Evolutionary conservation across 2,113 vertebrate genomes (phyloP).

Genomic region (Oreochromis niloticus): DNA sequence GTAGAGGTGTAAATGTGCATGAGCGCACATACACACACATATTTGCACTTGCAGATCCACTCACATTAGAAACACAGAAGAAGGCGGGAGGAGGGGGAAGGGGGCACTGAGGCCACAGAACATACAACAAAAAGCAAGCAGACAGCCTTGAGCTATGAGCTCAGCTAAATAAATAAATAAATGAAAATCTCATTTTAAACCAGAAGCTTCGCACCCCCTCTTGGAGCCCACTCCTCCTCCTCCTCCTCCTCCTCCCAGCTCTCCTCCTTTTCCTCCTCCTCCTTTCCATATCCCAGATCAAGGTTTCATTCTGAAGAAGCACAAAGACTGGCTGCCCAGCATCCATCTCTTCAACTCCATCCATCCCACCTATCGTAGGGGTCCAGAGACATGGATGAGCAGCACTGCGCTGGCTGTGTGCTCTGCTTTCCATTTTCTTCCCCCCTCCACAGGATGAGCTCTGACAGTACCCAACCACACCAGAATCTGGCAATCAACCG

Average conservation of each 20-base stretch:
- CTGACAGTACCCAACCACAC: not conserved
- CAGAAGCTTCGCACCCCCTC: constrained; percentile 46
- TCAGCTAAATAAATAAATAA: constrained; percentile 66
- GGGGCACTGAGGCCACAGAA: constrained; percentile 50
- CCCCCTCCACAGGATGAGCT: not conserved
- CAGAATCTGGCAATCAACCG: constrained; percentile 24
- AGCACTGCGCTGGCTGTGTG: not conserved
- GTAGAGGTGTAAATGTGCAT: constrained; percentile 22
- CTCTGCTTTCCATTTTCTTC: not conserved
- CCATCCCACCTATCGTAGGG: not conserved
- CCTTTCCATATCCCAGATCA: constrained; percentile 47
- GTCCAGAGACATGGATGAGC: constrained; percentile 10
- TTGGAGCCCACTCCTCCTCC: constrained; percentile 26
- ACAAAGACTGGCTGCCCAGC: constrained; percentile 38
- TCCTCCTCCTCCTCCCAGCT: constrained; percentile 21
- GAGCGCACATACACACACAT: constrained; percentile 1
- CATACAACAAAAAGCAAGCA: constrained; percentile 63
- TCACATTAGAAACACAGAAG: constrained; percentile 39
- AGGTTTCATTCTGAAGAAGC: constrained; percentile 42
- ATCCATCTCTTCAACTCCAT: constrained; percentile 18
- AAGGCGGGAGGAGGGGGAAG: constrained; percentile 5
- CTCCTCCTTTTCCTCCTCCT: constrained; percentile 1
- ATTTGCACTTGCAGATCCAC: constrained; percentile 35
- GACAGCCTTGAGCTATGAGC: constrained; percentile 69
- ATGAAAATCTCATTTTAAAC: constrained; percentile 66